Evolutionary conservation across 2,888 invertebrate species (phyloP), one percentile per base, ranked within the genome.

Genomic region (Drosophila histrio): DNA sequence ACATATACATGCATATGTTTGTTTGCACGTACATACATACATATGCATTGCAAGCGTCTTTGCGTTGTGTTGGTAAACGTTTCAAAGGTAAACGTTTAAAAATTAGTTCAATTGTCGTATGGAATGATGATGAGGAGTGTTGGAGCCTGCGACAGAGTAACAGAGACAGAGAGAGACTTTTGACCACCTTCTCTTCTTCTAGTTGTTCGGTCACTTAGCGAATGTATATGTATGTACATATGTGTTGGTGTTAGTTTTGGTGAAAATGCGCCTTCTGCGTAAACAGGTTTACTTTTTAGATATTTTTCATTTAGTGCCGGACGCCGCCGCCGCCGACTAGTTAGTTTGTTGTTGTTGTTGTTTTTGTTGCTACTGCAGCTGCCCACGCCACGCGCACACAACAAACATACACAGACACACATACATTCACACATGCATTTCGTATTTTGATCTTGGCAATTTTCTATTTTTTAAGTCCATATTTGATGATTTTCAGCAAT

Each of bases 191-290:
- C 58, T 67, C 24, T 32, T 68, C 54, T 47, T 30, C 54, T 56
- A 34, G 61, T 56, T 66, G 24, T 36, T 54, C 9, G 24, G 50
- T 44, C 21, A 39, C 19, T 53, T 11, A 26, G 15, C 15, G 30
- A n/a, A n/a, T 56, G 21, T 30, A 8, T 53, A 5, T 64, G 46
- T 39, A 13, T 58, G 46, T 41, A 11, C 11, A 32, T 56, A 8
- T 44, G 22, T 13, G 22, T 59, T 38, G 17, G 58, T 59, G 49
- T 60, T 63, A 43, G 69, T 63, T 70, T 71, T 79, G 73, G 73
- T 79, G 79, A 82, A 86, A 80, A 77, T 77, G 79, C 68, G 64
- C 62, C 78, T 56, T 53, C 57, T 72, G 57, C 50, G 60, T 79
- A 72, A 79, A 77, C 77, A 75, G 77, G 77, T 77, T 77, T 77